Conservation (phyloP, 2,888 invertebrate species). For the Aphodius granarius region DNA sequence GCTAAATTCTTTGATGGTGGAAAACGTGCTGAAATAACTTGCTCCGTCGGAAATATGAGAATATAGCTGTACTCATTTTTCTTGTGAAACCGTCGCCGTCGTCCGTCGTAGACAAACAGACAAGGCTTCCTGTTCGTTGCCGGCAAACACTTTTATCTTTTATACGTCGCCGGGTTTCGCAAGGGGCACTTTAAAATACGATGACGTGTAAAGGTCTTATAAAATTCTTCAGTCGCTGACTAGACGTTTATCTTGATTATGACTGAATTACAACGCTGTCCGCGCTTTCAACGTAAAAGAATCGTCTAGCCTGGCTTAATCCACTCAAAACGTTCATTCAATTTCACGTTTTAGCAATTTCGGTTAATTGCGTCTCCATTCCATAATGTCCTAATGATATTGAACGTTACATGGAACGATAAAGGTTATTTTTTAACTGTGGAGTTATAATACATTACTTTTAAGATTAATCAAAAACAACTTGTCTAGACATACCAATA, state of each 20-base stretch:
- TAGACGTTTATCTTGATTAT: background rate
- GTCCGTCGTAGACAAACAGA: background rate
- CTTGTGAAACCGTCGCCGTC: background rate
- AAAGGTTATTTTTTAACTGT: no score
- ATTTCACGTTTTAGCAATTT: background rate
- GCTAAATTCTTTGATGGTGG: no score
- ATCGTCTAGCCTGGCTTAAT: background rate
- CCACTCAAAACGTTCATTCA: background rate
- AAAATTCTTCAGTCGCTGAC: background rate
- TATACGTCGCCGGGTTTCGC: background rate
- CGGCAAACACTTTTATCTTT: background rate
- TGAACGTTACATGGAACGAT: no score
- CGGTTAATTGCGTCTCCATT: background rate
- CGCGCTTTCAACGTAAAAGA: background rate
- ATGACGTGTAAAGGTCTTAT: background rate
- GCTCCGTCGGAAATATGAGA: background rate
- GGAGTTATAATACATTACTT: no score
- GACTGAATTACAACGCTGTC: background rate
- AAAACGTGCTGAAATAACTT: background rate
- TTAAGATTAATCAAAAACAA: no score
- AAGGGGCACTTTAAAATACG: background rate
- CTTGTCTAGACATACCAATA: no score
- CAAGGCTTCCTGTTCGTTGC: background rate
- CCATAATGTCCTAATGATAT: background rate
- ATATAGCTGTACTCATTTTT: background rate